Percentiles rank a stretch among this genome's conserved stretches.
phyloP scores from a whole-genome alignment of 2,113 vertebrate genomes.

The Trematocara stigmaticum region DNA sequence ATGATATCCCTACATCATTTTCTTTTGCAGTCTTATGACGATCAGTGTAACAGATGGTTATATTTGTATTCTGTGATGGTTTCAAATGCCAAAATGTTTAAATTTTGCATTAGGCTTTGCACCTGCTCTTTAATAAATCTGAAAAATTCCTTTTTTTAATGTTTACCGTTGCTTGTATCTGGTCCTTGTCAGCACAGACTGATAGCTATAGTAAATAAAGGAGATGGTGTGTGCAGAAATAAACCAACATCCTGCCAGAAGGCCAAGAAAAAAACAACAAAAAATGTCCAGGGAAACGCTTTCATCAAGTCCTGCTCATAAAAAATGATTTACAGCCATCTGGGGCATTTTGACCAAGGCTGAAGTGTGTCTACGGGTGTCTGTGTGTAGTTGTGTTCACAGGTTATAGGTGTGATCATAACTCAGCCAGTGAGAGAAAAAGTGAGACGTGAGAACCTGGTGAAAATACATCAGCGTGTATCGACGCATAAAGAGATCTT shows the following conservation, averaged over 20 bases:
- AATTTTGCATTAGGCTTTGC: neutral
- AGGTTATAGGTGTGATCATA: slow-evolving; percentile 46
- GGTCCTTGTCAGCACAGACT: slow-evolving; percentile 51
- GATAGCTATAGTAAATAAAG: slow-evolving; percentile 65
- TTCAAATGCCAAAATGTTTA: neutral
- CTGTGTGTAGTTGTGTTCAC: slow-evolving; percentile 31
- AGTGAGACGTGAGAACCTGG: slow-evolving; percentile 4
- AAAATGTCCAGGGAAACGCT: slow-evolving; percentile 67
- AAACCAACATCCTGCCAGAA: slow-evolving; percentile 66
- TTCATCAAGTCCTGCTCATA: slow-evolving; percentile 73
- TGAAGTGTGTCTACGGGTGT: slow-evolving; percentile 41
- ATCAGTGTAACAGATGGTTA: neutral
- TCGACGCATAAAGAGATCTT: slow-evolving; percentile 13
- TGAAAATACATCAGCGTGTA: slow-evolving; percentile 30
- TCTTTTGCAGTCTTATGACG: neutral
- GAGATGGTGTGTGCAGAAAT: slow-evolving; percentile 59
- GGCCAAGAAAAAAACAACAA: slow-evolving; percentile 39
- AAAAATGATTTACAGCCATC: slow-evolving; percentile 67
- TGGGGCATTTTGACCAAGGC: slow-evolving; percentile 49
- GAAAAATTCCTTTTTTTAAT: neutral
- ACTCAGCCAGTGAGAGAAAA: slow-evolving; percentile 32
- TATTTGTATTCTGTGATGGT: neutral
- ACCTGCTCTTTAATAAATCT: neutral
- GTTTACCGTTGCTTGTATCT: slow-evolving; percentile 18
- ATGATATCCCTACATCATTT: neutral